Base-by-base conservation (phyloP, 2,797 vertebrate species). In the Hoplostethus mediterraneus region DNA sequence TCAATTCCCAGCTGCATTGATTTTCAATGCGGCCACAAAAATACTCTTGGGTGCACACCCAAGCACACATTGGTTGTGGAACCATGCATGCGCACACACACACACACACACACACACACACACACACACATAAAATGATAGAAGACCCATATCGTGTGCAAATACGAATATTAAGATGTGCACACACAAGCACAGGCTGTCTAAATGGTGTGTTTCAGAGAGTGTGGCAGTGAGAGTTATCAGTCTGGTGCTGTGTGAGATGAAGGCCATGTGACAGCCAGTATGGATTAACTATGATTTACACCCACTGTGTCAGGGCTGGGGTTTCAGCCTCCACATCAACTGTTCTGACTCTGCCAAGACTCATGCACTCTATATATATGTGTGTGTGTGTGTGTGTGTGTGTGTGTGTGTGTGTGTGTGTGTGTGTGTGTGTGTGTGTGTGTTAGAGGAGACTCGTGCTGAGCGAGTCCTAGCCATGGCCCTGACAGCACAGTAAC, bases 1-100 rank as follows among this genome's bases (percentile, higher is more conserved):
- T 84, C 76, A 88, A 88, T 90, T 92, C 80, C 73, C 80, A 67
- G 62, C 71, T 63, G 25, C 75, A 90, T 89, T 81, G 89, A 90
- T 88, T 89, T 89, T 79, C 70, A 80, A 69, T 80, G 84, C 57
- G 47, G 62, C 61, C 67, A 57, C 28, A 71, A 83, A 80, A 79
- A 80, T 73, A 77, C 58, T 75, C 73, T 86, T 31, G 49, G 57
- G 12, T 67, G 51, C 53, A 79, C 72, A 77, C 70, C 40, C 59
- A 70, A 67, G 73, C 67, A 66, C 49, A 66, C n/a, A 44, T 38
- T 6, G 62, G 58, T 58, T 67, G 33, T 52, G 71, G 48, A 64
- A 25, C 63, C 67, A 66, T n/a, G 58, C 14, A 25, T 11, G 52
- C 48, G 21, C 3, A 28, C 40, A 44, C 2, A 63, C 30, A 48